phyloP scores from a whole-genome alignment of 2,888 invertebrate genomes.

The Cheilosia vernalis region DNA sequence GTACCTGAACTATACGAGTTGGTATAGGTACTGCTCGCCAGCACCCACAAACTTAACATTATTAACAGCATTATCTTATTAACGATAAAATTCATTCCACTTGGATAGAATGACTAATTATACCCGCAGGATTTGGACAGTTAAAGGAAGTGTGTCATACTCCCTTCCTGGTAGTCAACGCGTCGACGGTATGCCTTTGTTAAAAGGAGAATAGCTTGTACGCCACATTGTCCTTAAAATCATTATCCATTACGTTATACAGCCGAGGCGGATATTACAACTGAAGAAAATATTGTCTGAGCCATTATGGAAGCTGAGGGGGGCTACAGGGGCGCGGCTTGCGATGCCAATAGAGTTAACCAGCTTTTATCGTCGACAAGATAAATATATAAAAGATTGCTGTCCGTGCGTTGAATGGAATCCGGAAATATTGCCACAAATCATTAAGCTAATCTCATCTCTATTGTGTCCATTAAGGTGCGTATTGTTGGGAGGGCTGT shows the following conservation, averaged over 20 bases:
- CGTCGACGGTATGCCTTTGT: constrained; percentile 51
- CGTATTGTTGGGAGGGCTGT: too few relatives aligned
- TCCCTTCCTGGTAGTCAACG: constrained; percentile 37
- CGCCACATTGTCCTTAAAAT: constrained; percentile 69
- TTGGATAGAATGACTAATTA: constrained; percentile 74
- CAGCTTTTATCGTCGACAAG: constrained; percentile 51
- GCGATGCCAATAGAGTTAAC: constrained; percentile 48
- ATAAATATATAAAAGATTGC: constrained; percentile 63
- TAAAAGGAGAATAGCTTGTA: constrained; percentile 54
- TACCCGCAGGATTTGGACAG: constrained; percentile 60
- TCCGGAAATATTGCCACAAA: constrained; percentile 70
- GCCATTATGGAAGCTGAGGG: constrained; percentile 27
- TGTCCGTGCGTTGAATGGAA: constrained; percentile 51
- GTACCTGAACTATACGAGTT: constrained; percentile 8
- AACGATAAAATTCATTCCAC: constrained; percentile 69
- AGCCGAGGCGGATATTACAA: constrained; percentile 63
- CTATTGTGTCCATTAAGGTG: neutral
- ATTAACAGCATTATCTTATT: constrained; percentile 71
- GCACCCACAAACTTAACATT: constrained; percentile 54
- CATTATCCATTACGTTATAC: constrained; percentile 65
- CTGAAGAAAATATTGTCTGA: constrained; percentile 52
- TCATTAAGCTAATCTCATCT: constrained; percentile 28
- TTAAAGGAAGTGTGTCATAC: constrained; percentile 66
- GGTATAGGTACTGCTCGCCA: neutral
- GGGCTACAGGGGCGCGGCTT: constrained; percentile 34